phyloP scores from a whole-genome alignment of 2,797 vertebrate species.

The Hozukius guyotensis region DNA sequence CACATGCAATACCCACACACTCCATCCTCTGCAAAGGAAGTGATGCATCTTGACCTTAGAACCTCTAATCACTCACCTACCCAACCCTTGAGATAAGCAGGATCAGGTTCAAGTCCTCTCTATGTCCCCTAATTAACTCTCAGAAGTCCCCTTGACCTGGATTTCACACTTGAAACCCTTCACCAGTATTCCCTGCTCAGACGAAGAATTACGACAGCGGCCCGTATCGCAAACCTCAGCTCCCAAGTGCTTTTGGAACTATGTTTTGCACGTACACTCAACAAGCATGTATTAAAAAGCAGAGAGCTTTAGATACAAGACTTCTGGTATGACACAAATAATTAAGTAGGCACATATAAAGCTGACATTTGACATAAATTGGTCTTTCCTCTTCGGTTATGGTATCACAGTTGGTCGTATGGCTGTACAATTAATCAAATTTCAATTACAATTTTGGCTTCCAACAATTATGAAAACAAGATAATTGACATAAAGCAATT shows the following conservation, averaged over 20 bases:
- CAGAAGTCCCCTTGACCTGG: conserved; percentile 48
- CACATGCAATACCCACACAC: background rate
- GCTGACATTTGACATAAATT: background rate
- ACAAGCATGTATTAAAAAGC: conserved; percentile 4
- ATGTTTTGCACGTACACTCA: background rate
- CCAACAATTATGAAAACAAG: no score
- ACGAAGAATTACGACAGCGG: conserved; percentile 9
- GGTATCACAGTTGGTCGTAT: conserved; percentile 8
- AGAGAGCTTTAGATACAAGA: conserved; percentile 9
- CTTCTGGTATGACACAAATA: conserved; percentile 11
- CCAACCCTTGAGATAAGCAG: conserved; percentile 45
- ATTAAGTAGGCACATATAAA: conserved; percentile 8
- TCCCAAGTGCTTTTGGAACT: background rate
- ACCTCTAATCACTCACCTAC: conserved; percentile 16
- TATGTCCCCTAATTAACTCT: conserved; percentile 63
- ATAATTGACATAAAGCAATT: no score
- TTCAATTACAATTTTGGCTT: no score
- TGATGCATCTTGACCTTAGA: conserved; percentile 47
- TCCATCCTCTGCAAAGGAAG: background rate
- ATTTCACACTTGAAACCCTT: conserved; percentile 52
- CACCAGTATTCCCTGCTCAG: background rate
- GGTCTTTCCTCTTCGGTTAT: conserved; percentile 10
- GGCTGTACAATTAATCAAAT: no score
- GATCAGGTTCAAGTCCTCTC: conserved; percentile 51
- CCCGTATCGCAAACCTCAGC: background rate